Base-by-base conservation (phyloP, 2,113 vertebrate genomes). In the Hepsetus odoe region DNA sequence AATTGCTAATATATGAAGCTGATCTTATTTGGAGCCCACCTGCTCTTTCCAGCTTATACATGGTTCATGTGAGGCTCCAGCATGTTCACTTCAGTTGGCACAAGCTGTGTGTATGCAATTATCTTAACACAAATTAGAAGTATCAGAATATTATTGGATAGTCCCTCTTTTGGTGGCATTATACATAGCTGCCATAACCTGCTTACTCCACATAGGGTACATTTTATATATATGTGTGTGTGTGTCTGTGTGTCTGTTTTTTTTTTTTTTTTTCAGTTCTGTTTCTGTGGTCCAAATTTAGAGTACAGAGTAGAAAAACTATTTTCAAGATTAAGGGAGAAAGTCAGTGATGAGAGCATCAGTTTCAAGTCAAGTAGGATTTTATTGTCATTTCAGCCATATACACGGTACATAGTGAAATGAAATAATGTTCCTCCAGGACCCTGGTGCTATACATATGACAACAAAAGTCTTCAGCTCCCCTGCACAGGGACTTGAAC, bases 101-200 rank as follows among this genome's bases (percentile, higher is more conserved):
- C 8, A 38, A 20, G 46, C 16, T 49, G 49, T 20, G 49, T 51
- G 20, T 42, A 2, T 44, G 4, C 16, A 14, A 16, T 4, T 44
- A 14, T 1, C 11, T 14, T 20, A 7, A 4, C 49, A 51, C 72
- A 11, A 14, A 24, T 64, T n/a, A n/a, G 38, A 20, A 42, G 59
- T 72, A 64, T 56, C 9, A 16, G 65, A 49, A 53, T 35, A 35
- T 61, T 74, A 20, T 42, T 16, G 10, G n/a, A n/a, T n/a, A n/a
- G n/a, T n/a, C 35, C 58, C 55, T 28, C 44, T 64, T 33, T 66
- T 76, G 58, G 73, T 66, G 26, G 20, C 33, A 0, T 22, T 4
- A 53, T 40, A 70, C 46, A 22, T 11, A n/a, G 53, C 46, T n/a
- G 16, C 33, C 55, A 5, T 65, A n/a, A 30, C 67, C 38, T 20